Evolutionary conservation across 2,888 invertebrate genomes (phyloP).

Genomic region (Drosophila paramelanica): DNA sequence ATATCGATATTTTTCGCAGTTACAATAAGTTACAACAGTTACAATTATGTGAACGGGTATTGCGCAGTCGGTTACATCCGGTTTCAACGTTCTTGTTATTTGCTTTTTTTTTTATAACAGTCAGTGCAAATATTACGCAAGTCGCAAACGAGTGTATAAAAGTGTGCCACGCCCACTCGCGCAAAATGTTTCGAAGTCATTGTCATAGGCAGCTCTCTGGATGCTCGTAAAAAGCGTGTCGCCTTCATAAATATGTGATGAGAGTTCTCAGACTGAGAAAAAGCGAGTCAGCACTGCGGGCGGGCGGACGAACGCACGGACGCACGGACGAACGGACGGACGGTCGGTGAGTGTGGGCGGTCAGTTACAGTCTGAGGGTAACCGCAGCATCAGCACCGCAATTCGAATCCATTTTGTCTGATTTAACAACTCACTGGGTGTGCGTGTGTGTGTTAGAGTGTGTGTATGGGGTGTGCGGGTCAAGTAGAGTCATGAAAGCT

Average conservation of each 20-base stretch:
- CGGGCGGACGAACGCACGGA: not conserved
- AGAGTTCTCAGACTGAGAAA: constrained; percentile 26
- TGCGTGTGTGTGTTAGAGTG: constrained; percentile 10
- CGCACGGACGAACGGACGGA: too few relatives aligned
- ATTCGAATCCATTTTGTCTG: constrained; percentile 47
- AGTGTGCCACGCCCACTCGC: constrained; percentile 16
- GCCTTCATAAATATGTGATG: constrained; percentile 74
- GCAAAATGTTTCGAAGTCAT: constrained; percentile 29
- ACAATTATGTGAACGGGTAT: too few relatives aligned
- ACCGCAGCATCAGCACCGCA: constrained; percentile 34
- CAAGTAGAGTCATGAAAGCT: constrained; percentile 36
- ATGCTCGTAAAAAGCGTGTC: constrained; percentile 58
- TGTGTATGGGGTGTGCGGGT: constrained; percentile 15
- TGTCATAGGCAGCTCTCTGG: constrained; percentile 54
- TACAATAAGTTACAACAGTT: too few relatives aligned
- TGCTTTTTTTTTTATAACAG: constrained; percentile 1
- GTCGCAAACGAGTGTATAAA: constrained; percentile 9
- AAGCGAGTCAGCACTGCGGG: constrained; percentile 18
- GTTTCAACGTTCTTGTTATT: too few relatives aligned
- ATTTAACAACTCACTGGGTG: constrained; percentile 39
- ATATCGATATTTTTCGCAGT: too few relatives aligned
- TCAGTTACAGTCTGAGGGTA: not conserved
- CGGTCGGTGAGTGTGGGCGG: too few relatives aligned
- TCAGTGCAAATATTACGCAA: constrained; percentile 20
- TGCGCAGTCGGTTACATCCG: too few relatives aligned